Percentiles rank a stretch among this genome's conserved stretches.
Evolutionary conservation across 2,113 vertebrate genomes (phyloP).

Genomic region (Galemys pyrenaicus): DNA sequence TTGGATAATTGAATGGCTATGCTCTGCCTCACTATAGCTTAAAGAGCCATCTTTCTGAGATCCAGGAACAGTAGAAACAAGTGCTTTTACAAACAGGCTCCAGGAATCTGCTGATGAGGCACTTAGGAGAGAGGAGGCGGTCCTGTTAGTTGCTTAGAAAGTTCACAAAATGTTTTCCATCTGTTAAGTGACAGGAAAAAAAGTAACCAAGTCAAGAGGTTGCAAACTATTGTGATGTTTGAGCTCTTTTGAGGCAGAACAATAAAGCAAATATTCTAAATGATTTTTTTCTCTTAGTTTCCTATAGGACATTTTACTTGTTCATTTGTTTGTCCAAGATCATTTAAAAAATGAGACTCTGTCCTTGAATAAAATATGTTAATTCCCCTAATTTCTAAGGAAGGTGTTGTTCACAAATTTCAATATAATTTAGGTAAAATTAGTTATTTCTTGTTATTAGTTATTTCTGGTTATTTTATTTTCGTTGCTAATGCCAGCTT

Average conservation of each 20-base stretch:
- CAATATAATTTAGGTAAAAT: neutral
- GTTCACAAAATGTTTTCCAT: constrained; percentile 60
- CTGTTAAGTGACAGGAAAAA: constrained; percentile 42
- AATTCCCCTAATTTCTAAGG: neutral
- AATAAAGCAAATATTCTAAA: constrained; percentile 20
- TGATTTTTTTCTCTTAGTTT: neutral
- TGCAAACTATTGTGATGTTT: constrained; percentile 19
- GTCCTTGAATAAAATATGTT: neutral
- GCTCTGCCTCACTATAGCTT: constrained; percentile 71
- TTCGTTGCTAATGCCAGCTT: neutral
- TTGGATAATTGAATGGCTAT: constrained; percentile 75
- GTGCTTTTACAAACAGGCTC: constrained; percentile 72
- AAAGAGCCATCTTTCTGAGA: constrained; percentile 66
- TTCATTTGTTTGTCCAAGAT: constrained; percentile 20
- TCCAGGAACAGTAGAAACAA: constrained; percentile 52
- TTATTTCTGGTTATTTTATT: neutral
- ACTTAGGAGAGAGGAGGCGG: neutral
- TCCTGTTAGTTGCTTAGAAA: constrained; percentile 1
- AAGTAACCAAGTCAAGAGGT: neutral
- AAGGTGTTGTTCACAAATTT: neutral
- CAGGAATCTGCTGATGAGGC: constrained; percentile 74
- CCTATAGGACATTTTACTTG: neutral
- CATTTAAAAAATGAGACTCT: neutral
- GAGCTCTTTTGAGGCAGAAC: neutral
- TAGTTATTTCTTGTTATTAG: neutral